Evolutionary conservation across 2,888 invertebrate genomes (phyloP), one percentile per base, ranked within the genome.

Genomic region (Clitarchus hookeri): DNA sequence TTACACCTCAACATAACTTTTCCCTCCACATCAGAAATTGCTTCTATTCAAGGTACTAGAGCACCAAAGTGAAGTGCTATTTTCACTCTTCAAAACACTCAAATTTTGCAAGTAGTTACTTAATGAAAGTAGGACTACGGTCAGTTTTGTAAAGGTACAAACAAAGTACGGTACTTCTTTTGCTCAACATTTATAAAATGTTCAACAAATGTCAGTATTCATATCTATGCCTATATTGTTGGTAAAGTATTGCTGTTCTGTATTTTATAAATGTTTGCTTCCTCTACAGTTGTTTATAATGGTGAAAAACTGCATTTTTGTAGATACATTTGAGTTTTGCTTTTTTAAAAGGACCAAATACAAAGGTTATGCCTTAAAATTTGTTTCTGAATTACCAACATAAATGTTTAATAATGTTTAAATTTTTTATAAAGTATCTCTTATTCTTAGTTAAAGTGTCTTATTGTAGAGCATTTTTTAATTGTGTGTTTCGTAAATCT

Each of bases 311-410:
- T 65, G 8, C 19, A 65, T 65, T 65, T 65, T 65, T 65, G 3
- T 48, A 83, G 2, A n/a, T 36, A 23, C 26, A 26, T 27, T 82
- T 25, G 44, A 82, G 23, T 82, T 36, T 82, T 82, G n/a, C 44
- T 25, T 44, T 82, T 23, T 36, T 36, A 26, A 19, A 82, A 44
- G 27, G 27, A 82, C 82, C n/a, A 83, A 44, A 83, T n/a, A 83
- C 16, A 44, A 27, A 83, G 16, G 25, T 36, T 36, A 23, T 83
- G n/a, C 36, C 27, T 83, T 83, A 36, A 83, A 36, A 83, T 83
- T 19, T 27, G 44, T 83, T 83, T 44, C 44, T 83, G 83, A 83
- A 83, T 83, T 83, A 36, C 23, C n/a, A 27, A 13, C n/a, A 36
- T 26, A 3, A 82, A 13, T 82, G 16, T 19, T 83, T 36, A n/a